Evolutionary conservation across 1,140 invertebrate genomes (phyloP).

Genomic region (Coptotermes formosanus): DNA sequence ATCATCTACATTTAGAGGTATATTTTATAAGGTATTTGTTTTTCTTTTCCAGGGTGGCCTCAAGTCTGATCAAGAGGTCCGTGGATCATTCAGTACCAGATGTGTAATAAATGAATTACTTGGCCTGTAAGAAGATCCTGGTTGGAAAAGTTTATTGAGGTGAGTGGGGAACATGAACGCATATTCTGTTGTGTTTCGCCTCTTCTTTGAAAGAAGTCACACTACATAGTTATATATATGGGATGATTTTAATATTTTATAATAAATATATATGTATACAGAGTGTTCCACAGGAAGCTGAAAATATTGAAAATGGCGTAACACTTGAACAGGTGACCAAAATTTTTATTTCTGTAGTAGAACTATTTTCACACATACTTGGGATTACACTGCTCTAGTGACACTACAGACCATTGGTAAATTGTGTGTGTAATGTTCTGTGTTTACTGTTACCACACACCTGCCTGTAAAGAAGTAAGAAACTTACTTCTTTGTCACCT

Average conservation of each 20-base stretch:
- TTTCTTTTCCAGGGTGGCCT: slow-evolving; percentile 59
- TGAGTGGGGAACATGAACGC: background rate
- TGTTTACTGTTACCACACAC: too few relatives aligned
- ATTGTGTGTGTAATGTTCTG: too few relatives aligned
- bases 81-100: slow-evolving; percentile 73
- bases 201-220: background rate
- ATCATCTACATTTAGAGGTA: too few relatives aligned
- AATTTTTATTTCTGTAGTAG: too few relatives aligned
- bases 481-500: too few relatives aligned
- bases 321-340: too few relatives aligned
- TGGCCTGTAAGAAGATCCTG: background rate
- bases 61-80: slow-evolving; percentile 61
- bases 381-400: too few relatives aligned
- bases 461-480: too few relatives aligned
- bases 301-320: too few relatives aligned
- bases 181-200: background rate
- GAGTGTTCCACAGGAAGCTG: too few relatives aligned
- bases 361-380: too few relatives aligned
- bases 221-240: background rate
- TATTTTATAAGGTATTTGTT: background rate
- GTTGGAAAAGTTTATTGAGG: background rate
- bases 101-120: slow-evolving; percentile 20
- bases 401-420: too few relatives aligned
- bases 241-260: background rate
- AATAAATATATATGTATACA: background rate